Base-by-base conservation (phyloP, 1,140 invertebrate genomes). In the Amyelois transitella region DNA sequence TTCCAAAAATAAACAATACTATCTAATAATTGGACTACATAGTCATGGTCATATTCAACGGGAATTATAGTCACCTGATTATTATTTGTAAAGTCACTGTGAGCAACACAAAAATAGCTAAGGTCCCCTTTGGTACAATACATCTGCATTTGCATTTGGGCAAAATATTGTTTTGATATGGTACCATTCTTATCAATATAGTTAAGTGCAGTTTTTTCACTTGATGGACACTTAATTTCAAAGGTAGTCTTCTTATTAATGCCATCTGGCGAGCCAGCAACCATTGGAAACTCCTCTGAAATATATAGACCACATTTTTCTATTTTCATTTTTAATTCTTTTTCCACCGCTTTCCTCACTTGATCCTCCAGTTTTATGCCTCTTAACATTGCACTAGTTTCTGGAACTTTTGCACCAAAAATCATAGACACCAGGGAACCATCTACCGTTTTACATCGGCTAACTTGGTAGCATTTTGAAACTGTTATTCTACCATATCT, bases 251-350 rank as follows among this genome's bases (percentile, higher is more conserved):
- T 62, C 25, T 65, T 18, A 38, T 51, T 60, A 4, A 82, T 58
- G 1, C 69, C 75, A 74, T 79, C 74, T 32, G 77, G 75, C 2
- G 73, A 81, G 28, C 63, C 76, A 22, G 65, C 70, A 25, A 81
- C 57, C 20, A 71, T 66, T 14, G 56, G 58, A 38, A 32, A 60
- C 0, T 52, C 25, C n/a, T 19, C 0, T 18, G 4, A 28, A 21
- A 69, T 19, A 7, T 53, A 14, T 6, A 62, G 54, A 6, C 60
- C 54, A 20, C 60, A 62, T 51, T 54, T 63, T 38, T 18, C 53
- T 32, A 59, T 65, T 51, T 66, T 66, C 58, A 25, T 62, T 38
- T 19, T 44, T 22, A 66, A 22, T 49, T 64, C 55, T 19, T 1
- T 38, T 6, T 25, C 48, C 22, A 71, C 63, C 4, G 45, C 63